phyloP scores from a whole-genome alignment of 1,140 invertebrate genomes.

The Zophobas atratus region DNA sequence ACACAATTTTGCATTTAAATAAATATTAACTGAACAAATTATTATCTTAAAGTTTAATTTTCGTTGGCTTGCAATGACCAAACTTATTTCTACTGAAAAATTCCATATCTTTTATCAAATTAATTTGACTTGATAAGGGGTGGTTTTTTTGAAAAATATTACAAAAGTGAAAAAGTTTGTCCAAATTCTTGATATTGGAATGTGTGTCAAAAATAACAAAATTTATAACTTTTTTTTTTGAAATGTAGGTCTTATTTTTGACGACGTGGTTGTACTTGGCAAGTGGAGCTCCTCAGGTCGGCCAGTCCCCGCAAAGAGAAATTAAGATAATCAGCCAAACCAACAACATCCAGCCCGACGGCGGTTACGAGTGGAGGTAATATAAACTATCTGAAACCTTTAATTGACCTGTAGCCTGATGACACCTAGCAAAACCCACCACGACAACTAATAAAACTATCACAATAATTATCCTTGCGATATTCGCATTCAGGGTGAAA shows the following conservation, averaged over 20 bases:
- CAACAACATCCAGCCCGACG: slow-evolving; percentile 77
- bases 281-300: slow-evolving; percentile 70
- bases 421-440: slow-evolving; percentile 17
- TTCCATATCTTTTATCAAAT: too few relatives aligned
- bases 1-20: too few relatives aligned
- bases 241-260: slow-evolving; percentile 50
- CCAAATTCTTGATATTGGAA: too few relatives aligned
- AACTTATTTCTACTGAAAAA: too few relatives aligned
- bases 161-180: too few relatives aligned
- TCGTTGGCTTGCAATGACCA: too few relatives aligned
- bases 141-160: too few relatives aligned
- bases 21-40: too few relatives aligned
- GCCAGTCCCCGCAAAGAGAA: slow-evolving; percentile 52
- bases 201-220: neutral
- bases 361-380: slow-evolving; percentile 77
- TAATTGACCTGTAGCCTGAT: slow-evolving; percentile 11
- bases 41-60: too few relatives aligned
- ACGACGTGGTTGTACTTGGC: slow-evolving; percentile 56
- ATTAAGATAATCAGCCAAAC: slow-evolving; percentile 78
- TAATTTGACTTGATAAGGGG: too few relatives aligned
- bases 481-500: slow-evolving; percentile 10
- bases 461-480: neutral
- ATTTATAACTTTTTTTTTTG: slow-evolving; percentile 49
- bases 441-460: slow-evolving; percentile 31
- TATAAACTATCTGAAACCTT: neutral